Percentiles rank a stretch among this genome's conserved stretches.
These are phyloP conservation scores for Bombus confusus DNA, from an alignment of 1,140 invertebrate genomes.

Conservation along the genomic window DNA sequence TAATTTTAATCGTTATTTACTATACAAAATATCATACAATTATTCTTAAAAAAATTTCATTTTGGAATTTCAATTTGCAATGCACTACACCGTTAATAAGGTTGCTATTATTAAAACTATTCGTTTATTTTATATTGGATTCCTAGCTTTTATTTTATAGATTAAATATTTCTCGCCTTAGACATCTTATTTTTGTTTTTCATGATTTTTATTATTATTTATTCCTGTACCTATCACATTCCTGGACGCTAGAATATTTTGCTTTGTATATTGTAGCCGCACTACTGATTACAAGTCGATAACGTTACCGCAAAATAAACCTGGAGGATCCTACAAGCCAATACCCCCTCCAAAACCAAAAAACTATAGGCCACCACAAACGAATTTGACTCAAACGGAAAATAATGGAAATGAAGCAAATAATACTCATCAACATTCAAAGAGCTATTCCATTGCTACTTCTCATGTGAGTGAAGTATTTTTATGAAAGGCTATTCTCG, in stretches of 20 bases:
- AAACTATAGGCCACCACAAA: conserved; percentile 91
- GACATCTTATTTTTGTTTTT: background rate
- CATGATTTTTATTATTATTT: background rate
- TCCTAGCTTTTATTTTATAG: background rate
- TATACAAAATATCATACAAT: background rate
- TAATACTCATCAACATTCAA: conserved; percentile 81
- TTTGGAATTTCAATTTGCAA: background rate
- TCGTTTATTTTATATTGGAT: background rate
- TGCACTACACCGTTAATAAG: background rate
- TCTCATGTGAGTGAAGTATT: conserved; percentile 79
- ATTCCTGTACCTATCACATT: too few relatives aligned
- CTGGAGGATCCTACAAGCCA: conserved; percentile 89
- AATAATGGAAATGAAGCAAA: conserved; percentile 71
- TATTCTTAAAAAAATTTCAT: background rate
- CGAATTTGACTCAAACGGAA: conserved; percentile 72
- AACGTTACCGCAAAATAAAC: conserved; percentile 78
- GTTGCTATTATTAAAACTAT: too few relatives aligned
- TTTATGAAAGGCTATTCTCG: too few relatives aligned
- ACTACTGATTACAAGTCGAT: conserved; percentile 78
- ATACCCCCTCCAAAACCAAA: conserved; percentile 95
- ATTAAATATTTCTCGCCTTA: background rate
- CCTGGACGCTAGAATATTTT: conserved; percentile 72
- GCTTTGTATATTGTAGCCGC: conserved; percentile 75
- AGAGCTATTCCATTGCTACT: conserved; percentile 81
- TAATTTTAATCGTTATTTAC: background rate